Percentiles rank a stretch among this genome's conserved stretches.
Evolutionary conservation across 2,888 invertebrate genomes (phyloP).

Genomic region (Halictus ligatus): DNA sequence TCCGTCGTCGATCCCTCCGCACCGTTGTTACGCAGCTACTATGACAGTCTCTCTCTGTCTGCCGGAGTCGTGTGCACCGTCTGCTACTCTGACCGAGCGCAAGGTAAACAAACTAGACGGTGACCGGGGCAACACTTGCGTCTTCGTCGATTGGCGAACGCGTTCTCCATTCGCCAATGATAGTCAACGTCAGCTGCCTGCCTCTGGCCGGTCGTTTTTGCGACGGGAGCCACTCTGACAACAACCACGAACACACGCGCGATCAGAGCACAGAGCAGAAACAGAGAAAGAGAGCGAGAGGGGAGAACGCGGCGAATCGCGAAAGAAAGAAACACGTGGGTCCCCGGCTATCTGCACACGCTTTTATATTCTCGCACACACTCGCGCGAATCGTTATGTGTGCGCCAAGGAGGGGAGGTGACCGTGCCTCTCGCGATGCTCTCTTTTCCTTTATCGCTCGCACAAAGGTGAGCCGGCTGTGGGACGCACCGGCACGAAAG

Average conservation of each 20-base stretch:
- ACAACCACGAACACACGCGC: not conserved
- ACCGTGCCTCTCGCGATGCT: conserved; percentile 1
- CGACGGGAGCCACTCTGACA: conserved; percentile 13
- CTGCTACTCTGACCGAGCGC: not conserved
- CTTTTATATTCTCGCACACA: not conserved
- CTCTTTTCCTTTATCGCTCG: conserved; percentile 2
- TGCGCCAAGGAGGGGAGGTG: not conserved
- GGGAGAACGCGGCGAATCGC: not conserved
- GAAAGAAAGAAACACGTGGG: conserved; percentile 1
- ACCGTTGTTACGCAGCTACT: not conserved
- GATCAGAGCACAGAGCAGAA: not conserved
- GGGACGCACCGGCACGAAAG: not conserved
- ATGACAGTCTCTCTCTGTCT: not conserved
- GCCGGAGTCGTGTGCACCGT: not conserved
- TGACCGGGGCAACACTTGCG: conserved; percentile 71
- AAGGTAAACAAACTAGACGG: conserved; percentile 17
- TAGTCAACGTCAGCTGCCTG: conserved; percentile 30
- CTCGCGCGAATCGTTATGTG: not conserved
- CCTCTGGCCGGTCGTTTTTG: conserved; percentile 34
- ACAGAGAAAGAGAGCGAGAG: not conserved
- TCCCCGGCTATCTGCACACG: not conserved
- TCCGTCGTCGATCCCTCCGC: not conserved
- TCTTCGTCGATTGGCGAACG: conserved; percentile 72
- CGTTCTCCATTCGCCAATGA: conserved; percentile 74
- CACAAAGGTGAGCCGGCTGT: conserved; percentile 1